phyloP scores from a whole-genome alignment of 2,113 vertebrate genomes.

The Brachyhypopomus occidentalis region DNA sequence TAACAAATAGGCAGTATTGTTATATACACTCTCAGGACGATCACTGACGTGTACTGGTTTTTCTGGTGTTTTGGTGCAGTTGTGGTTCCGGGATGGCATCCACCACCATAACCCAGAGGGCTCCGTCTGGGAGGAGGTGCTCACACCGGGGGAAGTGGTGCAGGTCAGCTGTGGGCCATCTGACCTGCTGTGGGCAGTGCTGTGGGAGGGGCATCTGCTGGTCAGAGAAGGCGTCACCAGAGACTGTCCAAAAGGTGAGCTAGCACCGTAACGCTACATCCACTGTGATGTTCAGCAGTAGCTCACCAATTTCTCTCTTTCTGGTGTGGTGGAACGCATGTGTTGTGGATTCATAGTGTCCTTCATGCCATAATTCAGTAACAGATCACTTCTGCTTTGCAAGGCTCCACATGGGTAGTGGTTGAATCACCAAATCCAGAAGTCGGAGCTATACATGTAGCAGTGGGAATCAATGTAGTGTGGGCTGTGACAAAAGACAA shows the following conservation, averaged over 20 bases:
- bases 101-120: slow-evolving; percentile 90
- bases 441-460: slow-evolving; percentile 84
- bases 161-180: slow-evolving; percentile 94
- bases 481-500: slow-evolving; percentile 95
- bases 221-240: slow-evolving; percentile 90
- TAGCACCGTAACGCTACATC: background rate
- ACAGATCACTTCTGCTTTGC: background rate
- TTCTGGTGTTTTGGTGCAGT: slow-evolving; percentile 67
- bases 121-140: slow-evolving; percentile 81
- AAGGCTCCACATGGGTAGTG: slow-evolving; percentile 81
- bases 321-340: background rate
- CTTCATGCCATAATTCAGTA: background rate
- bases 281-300: background rate
- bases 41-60: background rate
- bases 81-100: slow-evolving; percentile 92
- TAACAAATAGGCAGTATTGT: background rate
- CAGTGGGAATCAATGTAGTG: slow-evolving; percentile 86
- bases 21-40: no score
- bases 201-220: slow-evolving; percentile 95
- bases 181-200: slow-evolving; percentile 92
- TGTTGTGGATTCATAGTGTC: slow-evolving; percentile 5
- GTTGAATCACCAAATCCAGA: slow-evolving; percentile 89
- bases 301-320: background rate
- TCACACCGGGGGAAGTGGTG: slow-evolving; percentile 87
- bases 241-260: slow-evolving; percentile 86